Evolutionary conservation across 2,113 vertebrate genomes (phyloP), one percentile per base, ranked within the genome.

Genomic region (Aphyosemion australe): DNA sequence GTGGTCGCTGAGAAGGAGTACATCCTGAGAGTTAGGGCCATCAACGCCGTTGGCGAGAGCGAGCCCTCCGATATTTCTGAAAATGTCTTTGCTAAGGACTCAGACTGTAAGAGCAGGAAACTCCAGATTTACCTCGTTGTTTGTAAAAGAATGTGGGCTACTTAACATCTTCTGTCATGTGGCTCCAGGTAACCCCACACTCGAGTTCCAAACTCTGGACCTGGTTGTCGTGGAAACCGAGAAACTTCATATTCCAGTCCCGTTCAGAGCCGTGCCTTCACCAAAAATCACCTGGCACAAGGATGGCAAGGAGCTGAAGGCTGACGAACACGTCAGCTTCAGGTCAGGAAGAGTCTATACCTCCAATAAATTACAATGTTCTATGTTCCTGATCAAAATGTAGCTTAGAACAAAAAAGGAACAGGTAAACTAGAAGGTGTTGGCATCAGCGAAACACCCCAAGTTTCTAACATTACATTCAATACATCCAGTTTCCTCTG

Each of bases 51-150:
- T 9, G 97, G 97, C 69, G 93, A 93, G 71, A 96, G 97, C 48
- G 97, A 99, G 9, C 97, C 97, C n/a, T 99, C 97, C 20, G 97
- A 99, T 61, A 90, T 97, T 82, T 98, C 97, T 0, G 97, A 99
- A 84, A 97, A 95, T 32, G 95, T 99, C 82, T 94, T 96, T 51
- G 94, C 96, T 85, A 97, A 97, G 84, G 97, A 99, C 66, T 92
- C 95, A 56, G 97, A 99, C 85, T 98, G 97, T 99, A 92, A 97
- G 95, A 66, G 5, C 37, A 13, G 12, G 2, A 48, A 46, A 19
- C 2, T 0, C 11, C 16, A 10, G 6, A 20, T 18, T 43, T 45
- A 9, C 20, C 42, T 8, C 21, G 14, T 18, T 21, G 15, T 8
- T 5, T n/a, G 16, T n/a, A 12, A n/a, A 46, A 3, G 1, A n/a